Evolutionary conservation across 1,140 invertebrate genomes (phyloP).

Genomic region (Papilio polyxenes): DNA sequence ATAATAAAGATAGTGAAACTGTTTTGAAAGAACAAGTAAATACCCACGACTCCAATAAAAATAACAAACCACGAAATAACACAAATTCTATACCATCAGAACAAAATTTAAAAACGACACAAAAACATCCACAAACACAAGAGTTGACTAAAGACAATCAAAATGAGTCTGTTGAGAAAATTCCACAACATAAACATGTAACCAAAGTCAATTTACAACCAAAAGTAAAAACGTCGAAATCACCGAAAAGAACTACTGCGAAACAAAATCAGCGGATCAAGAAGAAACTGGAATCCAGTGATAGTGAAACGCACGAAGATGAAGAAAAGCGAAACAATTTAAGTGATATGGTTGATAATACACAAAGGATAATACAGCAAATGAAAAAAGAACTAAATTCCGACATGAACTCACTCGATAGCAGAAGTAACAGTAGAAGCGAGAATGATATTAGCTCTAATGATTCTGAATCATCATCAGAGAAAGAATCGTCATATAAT

Average conservation of each 20-base stretch:
- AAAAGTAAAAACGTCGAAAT: slow-evolving; percentile 1
- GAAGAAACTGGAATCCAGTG: neutral
- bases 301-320: slow-evolving; percentile 29
- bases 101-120: neutral
- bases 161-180: slow-evolving; percentile 19
- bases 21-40: slow-evolving; percentile 20
- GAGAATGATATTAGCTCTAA: slow-evolving; percentile 76
- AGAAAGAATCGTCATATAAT: slow-evolving; percentile 80
- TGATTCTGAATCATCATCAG: slow-evolving; percentile 75
- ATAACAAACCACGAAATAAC: slow-evolving; percentile 24
- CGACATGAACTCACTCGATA: slow-evolving; percentile 81
- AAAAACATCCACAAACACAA: slow-evolving; percentile 36
- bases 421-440: slow-evolving; percentile 72
- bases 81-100: slow-evolving; percentile 18
- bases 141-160: slow-evolving; percentile 4
- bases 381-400: slow-evolving; percentile 84
- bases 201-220: neutral
- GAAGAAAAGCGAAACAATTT: slow-evolving; percentile 76
- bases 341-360: slow-evolving; percentile 81
- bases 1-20: slow-evolving; percentile 40
- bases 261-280: slow-evolving; percentile 2
- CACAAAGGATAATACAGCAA: slow-evolving; percentile 82
- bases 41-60: slow-evolving; percentile 18
- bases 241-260: slow-evolving; percentile 8
- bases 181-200: slow-evolving; percentile 1